Percentiles rank a stretch among this genome's conserved stretches.
Evolutionary conservation across 1,140 invertebrate species (phyloP).

Genomic region (Brachionus rotundiformis): DNA sequence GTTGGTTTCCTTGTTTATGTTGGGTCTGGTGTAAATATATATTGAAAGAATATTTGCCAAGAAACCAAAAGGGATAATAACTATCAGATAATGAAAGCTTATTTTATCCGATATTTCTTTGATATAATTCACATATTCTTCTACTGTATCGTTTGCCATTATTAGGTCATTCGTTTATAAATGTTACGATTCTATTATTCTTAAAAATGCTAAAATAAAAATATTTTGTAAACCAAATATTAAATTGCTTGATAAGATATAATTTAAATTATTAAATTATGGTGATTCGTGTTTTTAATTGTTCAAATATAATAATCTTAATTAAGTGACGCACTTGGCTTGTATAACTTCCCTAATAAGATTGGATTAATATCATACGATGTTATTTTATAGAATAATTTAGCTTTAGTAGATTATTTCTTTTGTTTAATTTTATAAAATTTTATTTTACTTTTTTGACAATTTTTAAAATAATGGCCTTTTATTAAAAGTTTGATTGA

Average conservation of each 20-base stretch:
- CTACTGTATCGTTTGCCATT: not conserved
- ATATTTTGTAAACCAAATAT: too few species aligned
- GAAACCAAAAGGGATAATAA: constrained; percentile 27
- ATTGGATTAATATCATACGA: too few species aligned
- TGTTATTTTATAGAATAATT: too few species aligned
- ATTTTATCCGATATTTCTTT: not conserved
- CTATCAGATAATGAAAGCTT: constrained; percentile 20
- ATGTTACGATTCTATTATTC: too few species aligned
- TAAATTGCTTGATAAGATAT: not conserved
- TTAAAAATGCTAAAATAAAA: too few species aligned
- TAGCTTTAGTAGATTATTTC: too few species aligned
- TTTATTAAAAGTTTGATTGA: too few species aligned
- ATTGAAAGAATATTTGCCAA: constrained; percentile 9
- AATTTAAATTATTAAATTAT: not conserved
- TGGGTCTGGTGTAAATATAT: not conserved
- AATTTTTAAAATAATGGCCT: too few species aligned
- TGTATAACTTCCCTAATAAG: not conserved
- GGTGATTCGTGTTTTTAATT: not conserved
- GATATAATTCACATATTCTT: not conserved
- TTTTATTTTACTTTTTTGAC: too few species aligned
- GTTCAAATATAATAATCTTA: not conserved
- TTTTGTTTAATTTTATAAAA: too few species aligned
- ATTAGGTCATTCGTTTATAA: not conserved
- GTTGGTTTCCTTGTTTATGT: not conserved
- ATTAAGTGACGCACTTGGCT: not conserved